Percentiles rank a stretch among this genome's conserved stretches.
Conservation (phyloP, 30 jellyfish, hydroid and myxozoan genomes). For the Cassiopea andromeda region DNA sequence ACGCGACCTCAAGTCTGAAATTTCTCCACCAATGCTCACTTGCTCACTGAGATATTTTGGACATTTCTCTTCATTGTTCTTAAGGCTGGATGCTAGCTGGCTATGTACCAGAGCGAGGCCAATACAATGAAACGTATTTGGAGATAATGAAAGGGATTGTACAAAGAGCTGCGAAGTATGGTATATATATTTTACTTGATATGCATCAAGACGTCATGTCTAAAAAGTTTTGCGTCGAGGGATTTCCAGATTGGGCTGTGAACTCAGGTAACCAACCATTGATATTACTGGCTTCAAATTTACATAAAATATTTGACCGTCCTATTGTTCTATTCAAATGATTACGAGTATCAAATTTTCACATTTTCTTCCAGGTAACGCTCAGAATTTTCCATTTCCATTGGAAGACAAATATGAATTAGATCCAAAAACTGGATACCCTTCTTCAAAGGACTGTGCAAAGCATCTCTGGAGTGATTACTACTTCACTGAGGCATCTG, state of each 20-base stretch:
- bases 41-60: too few species aligned
- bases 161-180: conserved; percentile 84
- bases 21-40: too few species aligned
- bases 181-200: conserved; percentile 89
- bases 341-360: background rate
- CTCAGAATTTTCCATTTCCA: conserved; percentile 88
- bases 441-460: conserved; percentile 87
- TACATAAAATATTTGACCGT: background rate
- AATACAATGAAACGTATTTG: conserved; percentile 86
- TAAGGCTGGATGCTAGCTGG: conserved; percentile 98
- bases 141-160: conserved; percentile 75
- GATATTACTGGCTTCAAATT: background rate
- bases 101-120: conserved; percentile 89
- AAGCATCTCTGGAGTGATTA: conserved; percentile 89
- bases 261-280: conserved; percentile 68
- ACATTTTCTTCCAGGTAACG: conserved; percentile 58
- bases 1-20: too few species aligned
- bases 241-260: conserved; percentile 97
- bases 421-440: conserved; percentile 92
- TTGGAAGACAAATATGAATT: conserved; percentile 79
- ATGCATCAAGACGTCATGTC: conserved; percentile 99
- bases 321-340: too few species aligned
- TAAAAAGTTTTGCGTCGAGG: conserved; percentile 93
- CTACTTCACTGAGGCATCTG: conserved; percentile 94
- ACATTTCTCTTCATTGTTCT: background rate